phyloP scores from a whole-genome alignment of 2,888 invertebrate genomes.

The Pachymerium ferrugineum region DNA sequence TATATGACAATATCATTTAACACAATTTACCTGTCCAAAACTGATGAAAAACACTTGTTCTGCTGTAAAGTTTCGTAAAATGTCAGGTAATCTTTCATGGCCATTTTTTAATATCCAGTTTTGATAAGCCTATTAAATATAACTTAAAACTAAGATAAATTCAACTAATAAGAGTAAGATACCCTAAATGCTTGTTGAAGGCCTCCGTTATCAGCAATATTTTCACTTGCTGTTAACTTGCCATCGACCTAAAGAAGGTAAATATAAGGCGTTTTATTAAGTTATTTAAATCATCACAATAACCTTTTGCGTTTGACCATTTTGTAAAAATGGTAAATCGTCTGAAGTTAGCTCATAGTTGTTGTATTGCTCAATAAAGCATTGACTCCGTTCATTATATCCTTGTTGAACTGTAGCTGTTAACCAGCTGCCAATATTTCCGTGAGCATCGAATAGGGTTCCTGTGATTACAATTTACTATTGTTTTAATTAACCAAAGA shows the following conservation, averaged over 20 bases:
- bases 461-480: no score
- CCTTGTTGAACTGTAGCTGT: constrained; percentile 50
- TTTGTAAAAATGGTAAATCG: not conserved
- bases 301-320: not conserved
- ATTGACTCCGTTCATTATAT: constrained; percentile 52
- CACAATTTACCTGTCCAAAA: not conserved
- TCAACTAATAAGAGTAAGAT: not conserved
- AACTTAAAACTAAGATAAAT: not conserved
- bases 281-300: no score
- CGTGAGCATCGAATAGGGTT: no score
- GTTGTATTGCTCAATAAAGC: constrained; percentile 68
- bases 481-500: no score
- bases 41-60: not conserved
- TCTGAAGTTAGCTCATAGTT: constrained; percentile 65
- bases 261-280: not conserved
- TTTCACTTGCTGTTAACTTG: constrained; percentile 52
- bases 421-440: constrained; percentile 55
- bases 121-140: not conserved
- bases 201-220: constrained; percentile 56
- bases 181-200: constrained; percentile 41
- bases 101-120: not conserved
- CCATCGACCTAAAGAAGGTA: constrained; percentile 47
- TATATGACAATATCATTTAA: not conserved
- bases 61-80: not conserved
- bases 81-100: not conserved